Conservation (phyloP, 1,140 invertebrate species). For the Anastrepha ludens region DNA sequence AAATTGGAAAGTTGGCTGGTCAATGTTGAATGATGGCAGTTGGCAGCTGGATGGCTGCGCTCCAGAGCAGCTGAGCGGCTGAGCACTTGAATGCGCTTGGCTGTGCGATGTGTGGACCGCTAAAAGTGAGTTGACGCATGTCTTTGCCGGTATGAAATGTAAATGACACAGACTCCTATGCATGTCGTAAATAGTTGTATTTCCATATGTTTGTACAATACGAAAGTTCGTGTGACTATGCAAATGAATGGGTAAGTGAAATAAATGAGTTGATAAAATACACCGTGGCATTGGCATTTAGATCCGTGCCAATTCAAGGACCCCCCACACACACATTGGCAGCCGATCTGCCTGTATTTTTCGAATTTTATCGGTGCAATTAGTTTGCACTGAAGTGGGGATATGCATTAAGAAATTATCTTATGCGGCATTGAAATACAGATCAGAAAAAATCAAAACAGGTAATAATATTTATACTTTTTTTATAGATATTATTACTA, state of each 20-base stretch:
- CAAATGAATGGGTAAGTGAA: background rate
- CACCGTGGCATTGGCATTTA: background rate
- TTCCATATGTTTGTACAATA: background rate
- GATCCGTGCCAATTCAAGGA: background rate
- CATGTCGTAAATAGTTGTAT: background rate
- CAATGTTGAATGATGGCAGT: constrained; percentile 28
- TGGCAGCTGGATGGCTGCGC: background rate
- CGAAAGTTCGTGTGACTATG: too few relatives aligned
- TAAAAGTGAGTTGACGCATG: background rate
- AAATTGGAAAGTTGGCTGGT: constrained; percentile 46
- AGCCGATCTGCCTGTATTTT: background rate
- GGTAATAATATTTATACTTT: too few relatives aligned
- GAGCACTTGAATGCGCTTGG: background rate
- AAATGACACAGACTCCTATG: background rate
- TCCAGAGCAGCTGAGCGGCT: background rate
- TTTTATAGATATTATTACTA: too few relatives aligned
- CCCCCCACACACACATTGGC: background rate
- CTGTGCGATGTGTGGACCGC: constrained; percentile 11
- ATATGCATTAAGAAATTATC: too few relatives aligned
- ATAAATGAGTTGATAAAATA: background rate
- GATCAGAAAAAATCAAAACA: too few relatives aligned
- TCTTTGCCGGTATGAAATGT: background rate
- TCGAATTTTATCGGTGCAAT: background rate
- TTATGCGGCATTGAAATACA: too few relatives aligned
- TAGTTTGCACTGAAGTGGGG: too few relatives aligned